Conservation (phyloP, 92 coral and sea anemone genomes). For the Plumapathes pennacea region DNA sequence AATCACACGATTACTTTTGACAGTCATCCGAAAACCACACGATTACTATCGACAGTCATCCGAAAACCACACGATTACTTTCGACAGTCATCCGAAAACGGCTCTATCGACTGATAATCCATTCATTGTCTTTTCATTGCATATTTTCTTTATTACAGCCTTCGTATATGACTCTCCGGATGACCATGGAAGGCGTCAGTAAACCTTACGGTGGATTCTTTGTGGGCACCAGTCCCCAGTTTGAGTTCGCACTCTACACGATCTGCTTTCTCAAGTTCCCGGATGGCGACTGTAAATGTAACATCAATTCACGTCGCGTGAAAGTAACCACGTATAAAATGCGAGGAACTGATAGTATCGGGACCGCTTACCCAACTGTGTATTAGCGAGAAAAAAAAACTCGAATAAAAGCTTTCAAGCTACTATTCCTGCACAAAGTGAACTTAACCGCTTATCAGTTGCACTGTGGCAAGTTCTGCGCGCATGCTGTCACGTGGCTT, state of each 20-base stretch:
- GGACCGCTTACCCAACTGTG: slow-evolving; percentile 27
- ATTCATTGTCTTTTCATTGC: background rate
- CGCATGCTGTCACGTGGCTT: too few relatives aligned
- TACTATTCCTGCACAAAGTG: too few relatives aligned
- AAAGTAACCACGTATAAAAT: slow-evolving; percentile 8
- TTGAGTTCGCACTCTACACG: slow-evolving; percentile 40
- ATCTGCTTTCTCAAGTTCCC: slow-evolving; percentile 43
- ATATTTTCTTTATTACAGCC: slow-evolving; percentile 10
- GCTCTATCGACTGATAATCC: background rate
- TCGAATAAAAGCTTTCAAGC: too few relatives aligned
- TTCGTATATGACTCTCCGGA: slow-evolving; percentile 9
- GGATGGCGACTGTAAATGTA: slow-evolving; percentile 11
- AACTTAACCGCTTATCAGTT: too few relatives aligned
- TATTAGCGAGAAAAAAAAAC: too few relatives aligned
- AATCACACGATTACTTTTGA: too few relatives aligned
- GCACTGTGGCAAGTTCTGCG: too few relatives aligned
- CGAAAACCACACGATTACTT: background rate
- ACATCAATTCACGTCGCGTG: slow-evolving; percentile 15
- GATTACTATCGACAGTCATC: background rate
- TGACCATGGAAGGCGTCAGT: slow-evolving; percentile 7
- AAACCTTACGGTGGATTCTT: slow-evolving; percentile 42
- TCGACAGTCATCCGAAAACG: background rate
- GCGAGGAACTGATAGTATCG: background rate
- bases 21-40: too few relatives aligned
- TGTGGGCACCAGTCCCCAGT: slow-evolving; percentile 20